Evolutionary conservation across 2,888 invertebrate species (phyloP), one percentile per base, ranked within the genome.

Genomic region (Drosophila colorata): DNA sequence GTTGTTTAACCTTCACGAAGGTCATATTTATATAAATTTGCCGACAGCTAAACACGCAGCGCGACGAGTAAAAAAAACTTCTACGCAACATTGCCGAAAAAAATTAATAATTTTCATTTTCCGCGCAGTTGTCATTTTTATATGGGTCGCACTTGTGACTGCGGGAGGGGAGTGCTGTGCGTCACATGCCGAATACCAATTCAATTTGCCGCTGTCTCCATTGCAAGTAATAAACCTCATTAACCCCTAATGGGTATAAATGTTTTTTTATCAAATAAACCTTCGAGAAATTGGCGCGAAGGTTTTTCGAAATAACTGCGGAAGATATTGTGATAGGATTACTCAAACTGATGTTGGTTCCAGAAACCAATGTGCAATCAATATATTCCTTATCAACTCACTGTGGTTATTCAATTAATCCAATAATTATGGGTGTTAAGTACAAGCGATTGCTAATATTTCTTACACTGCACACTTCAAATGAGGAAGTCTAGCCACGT

Each of bases 1-100:
- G 58, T 63, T 73, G 56, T 68, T 68, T 84, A 79, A 90, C 91
- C 90, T 90, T 86, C 80, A 74, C 33, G 80, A 88, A 91, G 90
- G 90, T 90, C 86, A 83, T 72, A 74, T 88, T 77, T 83, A 86
- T 90, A 74, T 49, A 74, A 55, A 76, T 41, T 56, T 74, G 74
- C 49, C 71, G 74, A 65, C 65, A 71, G 66, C 69, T 48, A 52
- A 70, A 59, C 87, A 88, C 87, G 87, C 85, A 82, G 48, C 69
- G 4, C 38, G 58, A 52, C 23, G 40, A 58, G 13, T 9, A 4
- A 16, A 25, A 52, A 48, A 70, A 65, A 70, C 87, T 43, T 25
- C 63, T 58, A 61, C 74, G 64, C 53, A 74, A 69, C 67, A 70
- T 88, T 64, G 68, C 56, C 80, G 52, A 74, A 82, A 53, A 57